Percentiles rank a stretch among this genome's conserved stretches.
Conservation (phyloP, 2,113 vertebrate genomes). For the Corvus cornix region DNA sequence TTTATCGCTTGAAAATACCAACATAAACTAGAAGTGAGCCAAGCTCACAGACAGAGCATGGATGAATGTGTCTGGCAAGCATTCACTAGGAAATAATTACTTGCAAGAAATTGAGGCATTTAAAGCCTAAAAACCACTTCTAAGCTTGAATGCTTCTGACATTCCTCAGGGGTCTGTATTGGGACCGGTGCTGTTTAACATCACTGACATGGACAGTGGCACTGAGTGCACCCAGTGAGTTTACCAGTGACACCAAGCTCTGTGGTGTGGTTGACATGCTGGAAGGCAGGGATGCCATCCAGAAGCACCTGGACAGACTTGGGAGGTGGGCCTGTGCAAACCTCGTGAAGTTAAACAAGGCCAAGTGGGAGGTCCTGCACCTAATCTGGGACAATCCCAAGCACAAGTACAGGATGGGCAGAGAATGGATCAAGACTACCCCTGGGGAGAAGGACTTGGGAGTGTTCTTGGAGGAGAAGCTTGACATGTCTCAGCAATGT, state of each 20-base stretch:
- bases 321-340: neutral
- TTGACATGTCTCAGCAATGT: neutral
- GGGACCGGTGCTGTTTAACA: neutral
- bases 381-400: neutral
- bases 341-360: neutral
- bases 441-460: neutral
- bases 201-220: neutral
- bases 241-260: neutral
- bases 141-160: neutral
- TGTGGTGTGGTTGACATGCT: neutral
- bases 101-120: neutral
- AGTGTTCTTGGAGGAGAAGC: neutral
- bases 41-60: neutral
- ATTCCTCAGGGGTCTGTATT: accelerated
- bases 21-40: neutral
- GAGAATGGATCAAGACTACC: neutral
- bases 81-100: neutral
- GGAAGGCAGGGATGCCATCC: neutral
- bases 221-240: neutral
- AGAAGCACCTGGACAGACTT: neutral
- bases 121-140: neutral
- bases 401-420: neutral
- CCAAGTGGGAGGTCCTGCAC: neutral
- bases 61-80: neutral
- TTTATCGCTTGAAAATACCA: slow-evolving; percentile 15